These are phyloP conservation scores for Tokudaia tokunoshimensis DNA, from an alignment of 2,797 vertebrate species.

Conservation along the genomic window DNA sequence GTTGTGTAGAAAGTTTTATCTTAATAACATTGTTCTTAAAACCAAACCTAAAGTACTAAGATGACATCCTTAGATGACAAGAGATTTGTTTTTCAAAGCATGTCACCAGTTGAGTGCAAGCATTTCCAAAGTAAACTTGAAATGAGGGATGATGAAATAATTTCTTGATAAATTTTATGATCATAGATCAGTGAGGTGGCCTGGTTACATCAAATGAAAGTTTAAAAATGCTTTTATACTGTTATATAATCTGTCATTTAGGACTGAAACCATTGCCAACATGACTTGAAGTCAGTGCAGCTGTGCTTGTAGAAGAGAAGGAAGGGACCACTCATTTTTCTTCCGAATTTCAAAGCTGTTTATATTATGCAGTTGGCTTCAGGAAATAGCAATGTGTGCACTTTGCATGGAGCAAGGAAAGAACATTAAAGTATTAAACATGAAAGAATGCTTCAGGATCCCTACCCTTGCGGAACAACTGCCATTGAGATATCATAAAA, in stretches of 20 bases:
- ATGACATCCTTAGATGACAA: constrained; percentile 8
- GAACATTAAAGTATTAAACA: neutral
- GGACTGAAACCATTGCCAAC: constrained; percentile 5
- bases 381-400: constrained; percentile 12
- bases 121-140: constrained; percentile 49
- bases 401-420: constrained; percentile 27
- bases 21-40: neutral
- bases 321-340: neutral
- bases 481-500: neutral
- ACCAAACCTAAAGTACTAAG: constrained; percentile 40
- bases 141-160: constrained; percentile 29
- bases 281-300: neutral
- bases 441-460: constrained; percentile 36
- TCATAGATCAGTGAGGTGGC: neutral
- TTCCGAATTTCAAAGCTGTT: constrained; percentile 39
- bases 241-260: constrained; percentile 22
- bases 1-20: constrained; percentile 34
- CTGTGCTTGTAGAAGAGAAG: neutral
- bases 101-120: neutral
- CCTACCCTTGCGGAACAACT: neutral
- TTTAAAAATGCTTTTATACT: neutral
- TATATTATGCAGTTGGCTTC: constrained; percentile 1
- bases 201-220: neutral
- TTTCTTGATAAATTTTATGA: neutral
- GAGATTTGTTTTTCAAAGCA: constrained; percentile 32